These are phyloP conservation scores for Eretmocerus hayati DNA, from an alignment of 2,888 invertebrate genomes.

Conservation along the genomic window DNA sequence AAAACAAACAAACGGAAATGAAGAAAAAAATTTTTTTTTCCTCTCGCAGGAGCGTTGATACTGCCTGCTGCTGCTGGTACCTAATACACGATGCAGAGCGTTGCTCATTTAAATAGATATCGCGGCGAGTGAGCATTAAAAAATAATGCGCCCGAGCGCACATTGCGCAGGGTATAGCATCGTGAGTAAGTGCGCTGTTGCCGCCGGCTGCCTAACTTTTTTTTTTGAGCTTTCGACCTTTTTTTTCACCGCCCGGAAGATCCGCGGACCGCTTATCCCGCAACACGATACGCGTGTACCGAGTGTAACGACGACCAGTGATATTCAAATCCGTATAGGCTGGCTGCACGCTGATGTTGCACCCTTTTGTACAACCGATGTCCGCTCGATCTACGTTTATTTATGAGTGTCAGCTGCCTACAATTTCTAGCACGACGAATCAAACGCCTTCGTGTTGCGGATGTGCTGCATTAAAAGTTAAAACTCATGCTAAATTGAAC, in stretches of 20 bases:
- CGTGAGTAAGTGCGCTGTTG: background rate
- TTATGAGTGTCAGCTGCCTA: background rate
- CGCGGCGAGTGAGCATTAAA: slow-evolving; percentile 14
- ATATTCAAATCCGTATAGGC: slow-evolving; percentile 3
- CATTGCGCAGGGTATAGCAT: background rate
- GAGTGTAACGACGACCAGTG: background rate
- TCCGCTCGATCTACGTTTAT: background rate
- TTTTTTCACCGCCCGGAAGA: background rate
- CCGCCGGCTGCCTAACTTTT: background rate
- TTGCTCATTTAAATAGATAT: slow-evolving; percentile 42
- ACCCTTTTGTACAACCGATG: slow-evolving; percentile 1
- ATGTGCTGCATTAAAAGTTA: no score
- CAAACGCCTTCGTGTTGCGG: background rate
- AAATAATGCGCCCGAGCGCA: slow-evolving; percentile 1
- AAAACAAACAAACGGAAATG: slow-evolving; percentile 42
- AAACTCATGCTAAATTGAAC: no score
- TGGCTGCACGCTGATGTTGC: background rate
- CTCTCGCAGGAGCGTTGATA: slow-evolving; percentile 8
- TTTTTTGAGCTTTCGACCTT: slow-evolving; percentile 1
- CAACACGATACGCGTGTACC: no score
- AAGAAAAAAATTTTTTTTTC: slow-evolving; percentile 30
- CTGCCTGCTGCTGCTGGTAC: background rate
- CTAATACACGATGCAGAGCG: slow-evolving; percentile 21
- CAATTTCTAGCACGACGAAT: background rate
- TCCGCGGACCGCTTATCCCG: no score